Percentiles rank a stretch among this genome's conserved stretches.
These are phyloP conservation scores for Atta cephalotes DNA, from an alignment of 1,140 invertebrate species.

Conservation along the genomic window DNA sequence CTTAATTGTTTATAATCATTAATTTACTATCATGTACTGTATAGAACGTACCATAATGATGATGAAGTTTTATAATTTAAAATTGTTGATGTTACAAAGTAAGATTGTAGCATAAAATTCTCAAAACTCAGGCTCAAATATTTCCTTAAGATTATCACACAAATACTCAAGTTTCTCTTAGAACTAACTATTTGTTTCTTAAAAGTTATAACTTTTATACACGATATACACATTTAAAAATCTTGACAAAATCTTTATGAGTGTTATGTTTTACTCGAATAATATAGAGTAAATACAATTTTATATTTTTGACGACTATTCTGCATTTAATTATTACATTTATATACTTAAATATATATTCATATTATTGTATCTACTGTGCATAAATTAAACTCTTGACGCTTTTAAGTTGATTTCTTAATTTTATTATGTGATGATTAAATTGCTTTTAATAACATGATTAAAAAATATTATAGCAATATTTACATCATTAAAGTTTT, in stretches of 20 bases:
- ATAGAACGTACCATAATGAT: neutral
- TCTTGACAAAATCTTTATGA: neutral
- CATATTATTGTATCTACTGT: slow-evolving; percentile 7
- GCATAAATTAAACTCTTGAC: slow-evolving; percentile 42
- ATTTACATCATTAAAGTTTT: neutral
- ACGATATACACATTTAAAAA: neutral
- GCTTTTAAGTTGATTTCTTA: slow-evolving; percentile 50
- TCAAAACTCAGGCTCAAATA: slow-evolving; percentile 2
- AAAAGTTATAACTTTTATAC: neutral
- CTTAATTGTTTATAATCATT: slow-evolving; percentile 1
- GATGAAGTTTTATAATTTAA: slow-evolving; percentile 31
- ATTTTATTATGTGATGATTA: slow-evolving; percentile 9
- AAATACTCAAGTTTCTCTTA: slow-evolving; percentile 43
- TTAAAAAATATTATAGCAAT: neutral
- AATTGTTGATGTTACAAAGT: neutral
- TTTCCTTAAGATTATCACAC: slow-evolving; percentile 11
- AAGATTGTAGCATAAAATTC: neutral
- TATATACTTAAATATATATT: slow-evolving; percentile 41
- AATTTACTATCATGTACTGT: slow-evolving; percentile 15
- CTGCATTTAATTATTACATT: slow-evolving; percentile 36
- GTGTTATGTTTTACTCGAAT: neutral
- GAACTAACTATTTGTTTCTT: neutral
- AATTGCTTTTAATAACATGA: neutral
- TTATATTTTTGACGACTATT: neutral
- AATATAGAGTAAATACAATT: neutral